Percentiles rank a stretch among this genome's conserved stretches.
phyloP scores from a whole-genome alignment of 1,140 invertebrate species.

The Matsumurasca onukii region DNA sequence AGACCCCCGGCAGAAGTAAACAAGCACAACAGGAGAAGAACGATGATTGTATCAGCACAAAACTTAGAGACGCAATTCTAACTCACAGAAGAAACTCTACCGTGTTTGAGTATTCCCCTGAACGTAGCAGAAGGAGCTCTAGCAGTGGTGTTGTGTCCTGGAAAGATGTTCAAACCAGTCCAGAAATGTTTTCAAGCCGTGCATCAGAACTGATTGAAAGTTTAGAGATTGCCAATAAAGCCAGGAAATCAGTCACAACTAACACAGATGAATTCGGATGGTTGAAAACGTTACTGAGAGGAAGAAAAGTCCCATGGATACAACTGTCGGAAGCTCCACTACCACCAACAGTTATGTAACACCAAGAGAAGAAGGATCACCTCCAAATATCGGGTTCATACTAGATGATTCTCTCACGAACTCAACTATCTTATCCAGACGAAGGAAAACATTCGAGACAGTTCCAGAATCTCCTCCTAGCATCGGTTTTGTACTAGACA shows the following conservation, averaged over 20 bases:
- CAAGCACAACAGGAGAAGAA: no score
- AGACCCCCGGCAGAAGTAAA: no score
- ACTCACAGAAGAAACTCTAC: slow-evolving; percentile 8
- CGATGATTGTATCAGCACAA: neutral
- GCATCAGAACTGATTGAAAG: neutral
- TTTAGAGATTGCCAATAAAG: neutral
- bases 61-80: neutral
- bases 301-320: no score
- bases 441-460: no score
- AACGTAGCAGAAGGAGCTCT: neutral
- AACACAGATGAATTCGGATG: no score
- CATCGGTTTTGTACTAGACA: slow-evolving; percentile 12
- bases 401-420: neutral
- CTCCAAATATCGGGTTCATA: neutral
- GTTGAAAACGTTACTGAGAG: no score
- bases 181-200: neutral
- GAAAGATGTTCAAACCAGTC: neutral
- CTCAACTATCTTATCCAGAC: neutral
- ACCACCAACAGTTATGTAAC: no score
- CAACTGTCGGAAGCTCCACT: no score
- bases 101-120: slow-evolving; percentile 10
- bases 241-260: no score
- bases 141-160: neutral
- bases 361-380: no score
- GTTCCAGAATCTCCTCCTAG: slow-evolving; percentile 7